Conservation (phyloP, 2,797 vertebrate species). For the Odontamblyopus rebecca region DNA sequence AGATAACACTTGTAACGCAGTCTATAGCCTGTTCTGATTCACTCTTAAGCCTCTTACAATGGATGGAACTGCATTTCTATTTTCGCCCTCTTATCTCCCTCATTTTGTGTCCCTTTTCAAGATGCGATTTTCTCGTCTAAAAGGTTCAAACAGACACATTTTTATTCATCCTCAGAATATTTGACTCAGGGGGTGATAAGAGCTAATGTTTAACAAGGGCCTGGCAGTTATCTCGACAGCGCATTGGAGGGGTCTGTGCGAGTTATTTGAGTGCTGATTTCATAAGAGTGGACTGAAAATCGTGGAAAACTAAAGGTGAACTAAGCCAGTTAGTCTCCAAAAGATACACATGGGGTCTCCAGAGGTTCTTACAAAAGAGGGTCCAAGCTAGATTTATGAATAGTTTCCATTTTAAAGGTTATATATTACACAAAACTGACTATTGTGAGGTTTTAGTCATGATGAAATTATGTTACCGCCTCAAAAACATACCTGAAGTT, state of each 20-base stretch:
- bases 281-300: neutral
- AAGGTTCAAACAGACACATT: neutral
- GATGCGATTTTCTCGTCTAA: slow-evolving; percentile 15
- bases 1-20: neutral
- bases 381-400: no score
- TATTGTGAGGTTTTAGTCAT: no score
- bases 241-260: slow-evolving; percentile 13
- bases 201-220: slow-evolving; percentile 36
- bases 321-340: neutral
- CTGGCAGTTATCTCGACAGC: slow-evolving; percentile 18
- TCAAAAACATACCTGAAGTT: no score
- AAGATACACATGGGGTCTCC: no score
- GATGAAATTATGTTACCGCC: no score
- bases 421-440: no score
- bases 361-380: no score
- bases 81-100: slow-evolving; percentile 15
- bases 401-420: no score
- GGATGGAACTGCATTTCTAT: slow-evolving; percentile 23
- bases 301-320: neutral
- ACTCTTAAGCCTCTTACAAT: slow-evolving; percentile 18
- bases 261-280: slow-evolving; percentile 20
- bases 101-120: slow-evolving; percentile 17
- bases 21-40: neutral
- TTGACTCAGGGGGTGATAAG: slow-evolving; percentile 13
- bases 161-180: slow-evolving; percentile 17